phyloP scores from a whole-genome alignment of 2,797 vertebrate species.

The Clamator glandarius region DNA sequence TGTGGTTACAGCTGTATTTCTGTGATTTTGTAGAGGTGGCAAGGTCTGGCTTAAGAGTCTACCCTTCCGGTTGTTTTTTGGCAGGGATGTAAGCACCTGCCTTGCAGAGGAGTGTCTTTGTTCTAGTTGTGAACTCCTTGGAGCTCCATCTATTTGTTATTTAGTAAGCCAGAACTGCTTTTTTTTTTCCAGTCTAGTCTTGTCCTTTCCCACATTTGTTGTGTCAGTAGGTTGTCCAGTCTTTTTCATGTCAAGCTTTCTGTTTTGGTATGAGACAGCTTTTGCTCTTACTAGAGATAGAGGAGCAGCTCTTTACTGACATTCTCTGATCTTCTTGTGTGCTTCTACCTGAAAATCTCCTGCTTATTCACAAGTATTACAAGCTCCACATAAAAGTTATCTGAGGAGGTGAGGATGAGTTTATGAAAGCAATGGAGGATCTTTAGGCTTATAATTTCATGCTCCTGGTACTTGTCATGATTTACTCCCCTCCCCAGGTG shows the following conservation, averaged over 20 bases:
- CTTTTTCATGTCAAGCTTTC: neutral
- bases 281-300: neutral
- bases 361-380: neutral
- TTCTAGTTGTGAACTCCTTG: neutral
- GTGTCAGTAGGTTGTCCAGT: neutral
- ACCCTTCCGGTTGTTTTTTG: neutral
- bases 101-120: neutral
- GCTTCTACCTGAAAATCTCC: neutral
- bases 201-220: neutral
- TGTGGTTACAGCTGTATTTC: neutral
- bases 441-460: neutral
- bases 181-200: neutral
- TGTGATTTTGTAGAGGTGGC: neutral
- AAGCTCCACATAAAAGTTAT: neutral
- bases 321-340: neutral
- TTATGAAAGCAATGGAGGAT: neutral
- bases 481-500: neutral
- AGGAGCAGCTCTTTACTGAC: neutral
- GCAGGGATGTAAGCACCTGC: neutral
- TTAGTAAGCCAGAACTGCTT: neutral
- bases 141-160: neutral
- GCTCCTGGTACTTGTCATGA: neutral
- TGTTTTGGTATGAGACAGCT: neutral
- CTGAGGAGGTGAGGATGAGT: neutral
- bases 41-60: neutral